phyloP scores from a whole-genome alignment of 2,888 invertebrate species.

The Apantesis nais region DNA sequence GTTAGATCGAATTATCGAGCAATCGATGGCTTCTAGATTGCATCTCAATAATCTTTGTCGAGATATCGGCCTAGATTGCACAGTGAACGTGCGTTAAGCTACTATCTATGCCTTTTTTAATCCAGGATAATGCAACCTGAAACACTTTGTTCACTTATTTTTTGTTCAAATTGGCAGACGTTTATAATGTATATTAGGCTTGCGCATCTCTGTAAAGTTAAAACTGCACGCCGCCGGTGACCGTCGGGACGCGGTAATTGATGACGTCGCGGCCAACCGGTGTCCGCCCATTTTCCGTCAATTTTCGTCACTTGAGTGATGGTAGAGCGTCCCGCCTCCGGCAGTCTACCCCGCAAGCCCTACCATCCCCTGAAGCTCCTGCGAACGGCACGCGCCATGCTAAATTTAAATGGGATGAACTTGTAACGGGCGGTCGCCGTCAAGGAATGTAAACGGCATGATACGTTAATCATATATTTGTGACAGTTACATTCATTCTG shows the following conservation, averaged over 20 bases:
- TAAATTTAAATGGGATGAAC: slow-evolving; percentile 85
- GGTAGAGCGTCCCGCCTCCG: slow-evolving; percentile 80
- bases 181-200: slow-evolving; percentile 74
- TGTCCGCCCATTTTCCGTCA: slow-evolving; percentile 86
- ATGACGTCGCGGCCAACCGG: slow-evolving; percentile 84
- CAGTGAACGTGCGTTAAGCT: slow-evolving; percentile 65
- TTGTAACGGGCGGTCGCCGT: slow-evolving; percentile 80
- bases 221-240: slow-evolving; percentile 72
- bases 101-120: slow-evolving; percentile 71
- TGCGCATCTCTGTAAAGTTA: slow-evolving; percentile 68
- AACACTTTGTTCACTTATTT: slow-evolving; percentile 40
- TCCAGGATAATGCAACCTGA: slow-evolving; percentile 57
- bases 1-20: slow-evolving; percentile 80
- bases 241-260: slow-evolving; percentile 83
- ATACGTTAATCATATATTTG: slow-evolving; percentile 83
- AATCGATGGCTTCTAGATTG: slow-evolving; percentile 83
- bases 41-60: slow-evolving; percentile 81
- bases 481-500: slow-evolving; percentile 77
- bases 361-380: slow-evolving; percentile 55
- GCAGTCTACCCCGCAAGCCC: slow-evolving; percentile 50
- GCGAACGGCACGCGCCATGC: slow-evolving; percentile 81
- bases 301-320: slow-evolving; percentile 86
- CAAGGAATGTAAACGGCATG: slow-evolving; percentile 75
- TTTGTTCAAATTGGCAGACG: slow-evolving; percentile 48
- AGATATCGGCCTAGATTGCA: slow-evolving; percentile 75